phyloP scores from a whole-genome alignment of 64 coral and sea anemone species.

The Trachythela sp. region DNA sequence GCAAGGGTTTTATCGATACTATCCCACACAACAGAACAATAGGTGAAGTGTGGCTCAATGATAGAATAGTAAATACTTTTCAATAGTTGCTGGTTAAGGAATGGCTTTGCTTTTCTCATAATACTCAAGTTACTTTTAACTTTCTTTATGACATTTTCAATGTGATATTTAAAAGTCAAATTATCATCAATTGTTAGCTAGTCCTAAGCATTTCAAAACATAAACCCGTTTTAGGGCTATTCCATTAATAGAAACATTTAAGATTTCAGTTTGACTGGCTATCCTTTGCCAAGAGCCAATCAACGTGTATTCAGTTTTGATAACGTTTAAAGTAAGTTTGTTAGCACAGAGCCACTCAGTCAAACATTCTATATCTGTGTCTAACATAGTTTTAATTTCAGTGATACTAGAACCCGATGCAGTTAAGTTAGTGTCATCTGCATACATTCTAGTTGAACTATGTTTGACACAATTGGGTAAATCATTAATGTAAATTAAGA shows the following conservation, averaged over 20 bases:
- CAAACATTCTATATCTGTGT: neutral
- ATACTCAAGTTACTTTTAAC: too few relatives aligned
- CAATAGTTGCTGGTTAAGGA: neutral
- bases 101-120: neutral
- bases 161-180: neutral
- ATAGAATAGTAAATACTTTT: neutral
- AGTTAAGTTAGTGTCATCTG: too few relatives aligned
- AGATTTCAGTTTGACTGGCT: neutral
- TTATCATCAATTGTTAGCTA: neutral
- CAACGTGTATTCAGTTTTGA: slow-evolving; percentile 3
- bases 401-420: too few relatives aligned
- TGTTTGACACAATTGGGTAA: too few relatives aligned
- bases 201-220: neutral
- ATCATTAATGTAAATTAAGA: too few relatives aligned
- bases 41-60: neutral
- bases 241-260: neutral
- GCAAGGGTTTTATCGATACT: neutral
- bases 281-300: neutral
- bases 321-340: slow-evolving; percentile 3
- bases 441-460: too few relatives aligned
- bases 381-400: too few relatives aligned
- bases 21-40: neutral
- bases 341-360: neutral
- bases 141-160: neutral
- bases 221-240: neutral